phyloP scores from a whole-genome alignment of 2,113 vertebrate genomes.

The Hirundichthys speculiger region DNA sequence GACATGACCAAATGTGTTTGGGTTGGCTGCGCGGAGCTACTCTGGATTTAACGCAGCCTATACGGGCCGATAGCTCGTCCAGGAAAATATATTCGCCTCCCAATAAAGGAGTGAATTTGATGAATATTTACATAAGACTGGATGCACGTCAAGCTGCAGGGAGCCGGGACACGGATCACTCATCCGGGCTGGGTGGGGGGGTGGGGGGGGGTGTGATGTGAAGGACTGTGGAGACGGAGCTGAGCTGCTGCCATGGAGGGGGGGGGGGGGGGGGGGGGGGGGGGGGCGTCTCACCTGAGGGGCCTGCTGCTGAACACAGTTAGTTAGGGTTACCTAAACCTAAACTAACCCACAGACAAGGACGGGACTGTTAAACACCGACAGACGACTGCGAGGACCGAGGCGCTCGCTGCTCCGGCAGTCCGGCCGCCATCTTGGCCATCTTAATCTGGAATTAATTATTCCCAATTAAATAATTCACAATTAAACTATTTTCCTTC shows the following conservation, averaged over 20 bases:
- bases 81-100: constrained; percentile 59
- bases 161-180: constrained; percentile 46
- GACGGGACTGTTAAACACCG: no score
- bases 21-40: constrained; percentile 87
- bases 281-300: constrained; percentile 5
- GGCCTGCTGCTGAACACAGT: no score
- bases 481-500: no score
- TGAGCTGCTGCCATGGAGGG: not conserved
- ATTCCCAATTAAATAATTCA: no score
- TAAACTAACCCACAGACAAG: no score
- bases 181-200: constrained; percentile 6
- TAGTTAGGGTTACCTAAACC: no score
- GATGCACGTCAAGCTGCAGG: constrained; percentile 46
- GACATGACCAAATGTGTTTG: constrained; percentile 98
- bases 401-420: no score
- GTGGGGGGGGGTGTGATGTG: no score
- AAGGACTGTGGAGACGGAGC: constrained; percentile 5
- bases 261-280: not conserved
- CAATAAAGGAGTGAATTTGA: constrained; percentile 60
- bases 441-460: no score
- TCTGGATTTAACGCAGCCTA: constrained; percentile 89
- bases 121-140: constrained; percentile 68
- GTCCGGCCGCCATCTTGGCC: no score
- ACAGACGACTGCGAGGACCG: no score
- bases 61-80: constrained; percentile 84